Base-by-base conservation (phyloP, 1,140 invertebrate genomes). In the Drosophila ambigua region DNA sequence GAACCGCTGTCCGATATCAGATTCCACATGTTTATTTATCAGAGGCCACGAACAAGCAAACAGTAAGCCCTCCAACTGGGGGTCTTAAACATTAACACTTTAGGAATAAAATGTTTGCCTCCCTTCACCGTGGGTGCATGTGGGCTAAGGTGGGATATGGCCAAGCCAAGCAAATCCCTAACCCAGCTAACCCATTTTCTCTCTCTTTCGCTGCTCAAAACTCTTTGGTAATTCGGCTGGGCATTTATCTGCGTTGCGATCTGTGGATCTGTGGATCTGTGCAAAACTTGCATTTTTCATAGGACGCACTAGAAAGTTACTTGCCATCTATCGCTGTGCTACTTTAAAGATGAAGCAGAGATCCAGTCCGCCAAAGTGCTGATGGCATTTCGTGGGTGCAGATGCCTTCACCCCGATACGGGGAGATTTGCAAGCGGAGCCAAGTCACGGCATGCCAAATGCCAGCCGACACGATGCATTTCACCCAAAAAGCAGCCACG, bases 381-480 rank as follows among this genome's bases (percentile, higher is more conserved):
- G 55, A 46, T 61, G 84, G 83, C 83, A 58, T 4, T 67, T 87
- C 84, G 83, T 87, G 83, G 83, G 83, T 87, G 83, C 77, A 82
- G 61, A 87, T 87, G 49, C 63, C 75, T 87, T 87, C 67, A 41
- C 64, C 59, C 23, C 58, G 83, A 87, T 87, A 87, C 60, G 31
- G 72, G 74, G 67, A 71, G 48, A 55, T 50, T 54, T 44, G 28
- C 28, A 61, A 81, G 80, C 78, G 61, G 63, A 64, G 52, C 59
- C 64, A 16, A 81, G 77, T 77, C 77, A 81, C 79, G 72, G 72
- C 63, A 72, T 39, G 31, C 41, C 39, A 26, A 15, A 39, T 48
- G 23, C 48, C 48, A 7, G 61, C 50, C 50, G n/a, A 68, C 65
- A 79, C 62, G 72, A 59, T 62, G 62, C 71, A 72, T 72, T 72